Base-by-base conservation (phyloP, 2,888 invertebrate species). In the Subacronicta megacephala region DNA sequence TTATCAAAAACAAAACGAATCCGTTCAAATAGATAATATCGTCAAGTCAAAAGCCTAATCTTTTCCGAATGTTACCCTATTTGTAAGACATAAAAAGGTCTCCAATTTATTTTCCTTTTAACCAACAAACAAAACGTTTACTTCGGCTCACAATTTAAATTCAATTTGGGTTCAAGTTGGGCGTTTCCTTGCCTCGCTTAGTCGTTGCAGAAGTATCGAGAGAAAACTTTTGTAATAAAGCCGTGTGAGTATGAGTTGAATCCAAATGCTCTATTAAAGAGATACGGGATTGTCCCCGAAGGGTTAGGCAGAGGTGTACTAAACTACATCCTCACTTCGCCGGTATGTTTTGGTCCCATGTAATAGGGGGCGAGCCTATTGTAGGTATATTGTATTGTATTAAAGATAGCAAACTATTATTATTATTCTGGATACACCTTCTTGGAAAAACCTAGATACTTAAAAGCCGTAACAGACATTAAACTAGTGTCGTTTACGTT, bases 31-130 rank as follows among this genome's bases (percentile, higher is more conserved):
- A 49, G 49, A 56, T 10, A 44, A 49, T 56, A 36, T 55, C n/a
- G 50, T 41, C 37, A 9, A 31, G 6, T 45, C 33, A 17, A 42
- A 51, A 54, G 12, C 38, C 12, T 41, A 47, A 56, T 55, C 42
- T 56, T 50, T 56, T 41, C 20, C 33, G 15, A 61, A 64, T 60
- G 51, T 57, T 55, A 61, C 9, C 53, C 38, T 43, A 55, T 64
- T 61, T 20, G 41, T 36, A 45, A 46, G 54, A 49, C 40, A 56
- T 35, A 62, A 62, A 61, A 69, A 37, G 17, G 26, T 35, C 41
- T 15, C 13, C 36, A 41, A 54, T 35, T 13, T 49, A 37, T 45
- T 68, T 45, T 29, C n/a, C 23, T 10, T 45, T 33, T 37, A 47
- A 35, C n/a, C n/a, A 26, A 7, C 4, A 33, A 49, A 16, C 44